Conservation (phyloP, 2,888 invertebrate genomes). For the Glaucopsyche alexis region DNA sequence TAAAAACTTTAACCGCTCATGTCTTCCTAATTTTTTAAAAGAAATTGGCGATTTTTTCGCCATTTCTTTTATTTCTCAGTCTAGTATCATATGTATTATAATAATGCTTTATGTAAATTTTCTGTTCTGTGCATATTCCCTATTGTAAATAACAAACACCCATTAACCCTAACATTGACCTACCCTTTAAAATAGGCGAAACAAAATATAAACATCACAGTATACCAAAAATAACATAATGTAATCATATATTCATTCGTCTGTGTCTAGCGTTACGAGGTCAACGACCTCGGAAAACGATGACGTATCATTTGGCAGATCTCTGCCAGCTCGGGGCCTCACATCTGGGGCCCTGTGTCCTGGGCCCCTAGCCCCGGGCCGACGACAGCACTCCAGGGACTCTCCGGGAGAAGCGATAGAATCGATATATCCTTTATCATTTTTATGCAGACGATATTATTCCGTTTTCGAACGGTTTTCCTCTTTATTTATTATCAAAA, state of each 20-base stretch:
- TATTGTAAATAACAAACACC: too few species aligned
- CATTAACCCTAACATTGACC: too few species aligned
- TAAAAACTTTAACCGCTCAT: too few species aligned
- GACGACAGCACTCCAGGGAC: not conserved
- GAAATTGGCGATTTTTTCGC: too few species aligned
- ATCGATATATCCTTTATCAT: conserved; percentile 7
- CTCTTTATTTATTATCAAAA: not conserved
- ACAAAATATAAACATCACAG: not conserved
- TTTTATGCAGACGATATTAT: conserved; percentile 6
- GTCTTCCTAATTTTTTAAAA: too few species aligned
- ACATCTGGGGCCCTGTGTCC: not conserved
- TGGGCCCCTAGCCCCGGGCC: not conserved
- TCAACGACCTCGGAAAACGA: not conserved
- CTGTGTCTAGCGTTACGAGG: not conserved
- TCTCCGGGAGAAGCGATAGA: not conserved
- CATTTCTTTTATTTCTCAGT: too few species aligned
- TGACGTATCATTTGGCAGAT: not conserved
- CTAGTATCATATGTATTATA: too few species aligned
- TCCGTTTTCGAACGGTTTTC: not conserved
- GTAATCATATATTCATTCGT: conserved; percentile 7
- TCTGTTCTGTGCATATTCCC: too few species aligned
- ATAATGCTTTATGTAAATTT: too few species aligned
- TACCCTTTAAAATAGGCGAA: too few species aligned
- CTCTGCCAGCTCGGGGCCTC: not conserved
- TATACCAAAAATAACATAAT: not conserved